A percentile compares a stretch with the other conserved stretches of the same genome.
Evolutionary conservation across 2,113 vertebrate genomes (phyloP).

Genomic region (Cephalopterus ornatus): DNA sequence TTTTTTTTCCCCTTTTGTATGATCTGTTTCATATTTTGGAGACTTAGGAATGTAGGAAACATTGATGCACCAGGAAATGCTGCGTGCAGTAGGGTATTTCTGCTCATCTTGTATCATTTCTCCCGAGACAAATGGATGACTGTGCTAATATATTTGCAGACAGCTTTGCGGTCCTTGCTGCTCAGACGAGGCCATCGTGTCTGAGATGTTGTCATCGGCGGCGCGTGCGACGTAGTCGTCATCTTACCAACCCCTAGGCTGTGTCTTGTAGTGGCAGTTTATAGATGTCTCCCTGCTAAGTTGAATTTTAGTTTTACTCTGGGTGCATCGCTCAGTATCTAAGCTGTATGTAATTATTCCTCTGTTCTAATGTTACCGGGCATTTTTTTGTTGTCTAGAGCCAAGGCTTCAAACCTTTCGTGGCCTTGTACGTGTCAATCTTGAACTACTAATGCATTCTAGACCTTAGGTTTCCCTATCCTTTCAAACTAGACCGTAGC

Average conservation of each 20-base stretch:
- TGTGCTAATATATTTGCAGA: not conserved
- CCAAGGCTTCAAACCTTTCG: not conserved
- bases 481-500: not conserved
- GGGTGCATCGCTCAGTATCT: not conserved
- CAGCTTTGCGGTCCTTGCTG: not conserved
- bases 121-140: constrained; percentile 35
- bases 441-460: not conserved
- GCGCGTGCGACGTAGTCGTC: accelerated
- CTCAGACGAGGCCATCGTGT: not conserved
- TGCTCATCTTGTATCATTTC: constrained; percentile 48
- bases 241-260: not conserved
- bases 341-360: not conserved
- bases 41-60: constrained; percentile 48
- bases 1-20: constrained; percentile 26
- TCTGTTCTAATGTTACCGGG: not conserved
- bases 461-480: not conserved
- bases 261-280: not conserved
- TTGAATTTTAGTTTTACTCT: not conserved
- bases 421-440: not conserved
- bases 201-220: not conserved
- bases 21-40: constrained; percentile 58
- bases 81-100: constrained; percentile 15
- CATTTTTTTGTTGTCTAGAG: not conserved
- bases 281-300: not conserved
- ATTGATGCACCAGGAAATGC: constrained; percentile 37